Conservation (phyloP, 2,888 invertebrate genomes). For the Tetramorium bicarinatum region DNA sequence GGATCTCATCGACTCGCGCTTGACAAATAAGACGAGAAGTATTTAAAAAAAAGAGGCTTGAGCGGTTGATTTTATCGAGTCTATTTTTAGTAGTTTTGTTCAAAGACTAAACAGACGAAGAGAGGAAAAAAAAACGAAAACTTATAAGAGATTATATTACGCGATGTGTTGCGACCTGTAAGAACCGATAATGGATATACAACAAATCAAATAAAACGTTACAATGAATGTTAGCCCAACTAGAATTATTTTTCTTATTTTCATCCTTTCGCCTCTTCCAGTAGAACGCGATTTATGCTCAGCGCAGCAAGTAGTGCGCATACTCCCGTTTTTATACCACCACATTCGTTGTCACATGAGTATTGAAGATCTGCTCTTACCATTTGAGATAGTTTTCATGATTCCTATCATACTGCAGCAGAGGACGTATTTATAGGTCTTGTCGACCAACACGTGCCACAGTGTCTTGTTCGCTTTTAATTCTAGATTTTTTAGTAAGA, state of each 20-base stretch:
- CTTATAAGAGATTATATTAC: conserved; percentile 67
- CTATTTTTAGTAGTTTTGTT: conserved; percentile 82
- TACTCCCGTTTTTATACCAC: not conserved
- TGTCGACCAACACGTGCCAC: too few relatives aligned
- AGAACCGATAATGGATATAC: conserved; percentile 75
- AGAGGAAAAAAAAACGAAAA: conserved; percentile 33
- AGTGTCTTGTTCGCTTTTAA: not conserved
- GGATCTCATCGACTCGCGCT: conserved; percentile 57
- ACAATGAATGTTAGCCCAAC: conserved; percentile 80
- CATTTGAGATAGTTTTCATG: not conserved
- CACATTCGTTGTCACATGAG: not conserved
- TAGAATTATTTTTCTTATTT: conserved; percentile 40
- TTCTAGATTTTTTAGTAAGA: not conserved
- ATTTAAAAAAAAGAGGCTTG: conserved; percentile 61
- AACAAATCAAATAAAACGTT: conserved; percentile 85
- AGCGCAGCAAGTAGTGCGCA: not conserved
- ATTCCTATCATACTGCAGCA: not conserved
- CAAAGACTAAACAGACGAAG: conserved; percentile 58
- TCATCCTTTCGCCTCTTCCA: not conserved
- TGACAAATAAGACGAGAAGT: conserved; percentile 36
- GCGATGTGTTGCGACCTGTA: conserved; percentile 80
- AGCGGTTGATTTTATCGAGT: conserved; percentile 80
- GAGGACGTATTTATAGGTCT: conserved; percentile 10
- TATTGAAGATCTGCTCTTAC: not conserved
- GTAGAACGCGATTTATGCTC: not conserved